Conservation (phyloP, 1,140 invertebrate species). For the Drosophila santomea region DNA sequence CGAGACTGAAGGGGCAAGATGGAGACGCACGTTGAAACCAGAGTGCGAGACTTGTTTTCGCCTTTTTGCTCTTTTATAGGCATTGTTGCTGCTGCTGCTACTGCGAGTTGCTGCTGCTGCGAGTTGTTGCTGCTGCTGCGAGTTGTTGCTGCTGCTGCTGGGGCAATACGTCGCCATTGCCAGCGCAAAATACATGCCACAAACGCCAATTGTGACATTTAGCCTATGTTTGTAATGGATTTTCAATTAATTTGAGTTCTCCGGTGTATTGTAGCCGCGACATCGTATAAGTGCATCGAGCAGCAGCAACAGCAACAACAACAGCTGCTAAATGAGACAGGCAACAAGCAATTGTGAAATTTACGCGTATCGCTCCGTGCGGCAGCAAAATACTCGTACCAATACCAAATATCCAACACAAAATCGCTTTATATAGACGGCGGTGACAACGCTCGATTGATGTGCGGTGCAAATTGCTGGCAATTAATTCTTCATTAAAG, state of each 20-base stretch:
- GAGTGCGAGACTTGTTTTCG: slow-evolving; percentile 80
- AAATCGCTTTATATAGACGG: slow-evolving; percentile 61
- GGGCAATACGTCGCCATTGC: slow-evolving; percentile 72
- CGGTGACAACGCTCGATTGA: slow-evolving; percentile 78
- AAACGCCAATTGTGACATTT: slow-evolving; percentile 84
- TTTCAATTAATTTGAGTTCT: slow-evolving; percentile 84
- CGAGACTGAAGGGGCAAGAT: neutral
- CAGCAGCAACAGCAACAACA: slow-evolving; percentile 38
- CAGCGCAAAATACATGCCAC: slow-evolving; percentile 78
- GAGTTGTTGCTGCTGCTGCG: slow-evolving; percentile 30
- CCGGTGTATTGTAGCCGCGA: slow-evolving; percentile 81
- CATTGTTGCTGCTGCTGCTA: slow-evolving; percentile 67
- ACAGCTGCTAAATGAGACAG: slow-evolving; percentile 29
- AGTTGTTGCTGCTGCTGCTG: slow-evolving; percentile 39
- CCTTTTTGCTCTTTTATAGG: slow-evolving; percentile 79
- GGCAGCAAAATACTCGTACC: slow-evolving; percentile 31
- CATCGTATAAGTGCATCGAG: slow-evolving; percentile 68
- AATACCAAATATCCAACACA: slow-evolving; percentile 47
- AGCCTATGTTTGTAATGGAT: slow-evolving; percentile 84
- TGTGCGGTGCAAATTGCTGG: slow-evolving; percentile 83
- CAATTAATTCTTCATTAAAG: slow-evolving; percentile 84
- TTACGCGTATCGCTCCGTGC: slow-evolving; percentile 69
- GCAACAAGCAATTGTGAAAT: slow-evolving; percentile 76
- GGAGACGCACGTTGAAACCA: slow-evolving; percentile 62
- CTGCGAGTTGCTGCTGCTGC: slow-evolving; percentile 4